Evolutionary conservation across 1,140 invertebrate genomes (phyloP).

Genomic region (Drosophila quadrilineata): DNA sequence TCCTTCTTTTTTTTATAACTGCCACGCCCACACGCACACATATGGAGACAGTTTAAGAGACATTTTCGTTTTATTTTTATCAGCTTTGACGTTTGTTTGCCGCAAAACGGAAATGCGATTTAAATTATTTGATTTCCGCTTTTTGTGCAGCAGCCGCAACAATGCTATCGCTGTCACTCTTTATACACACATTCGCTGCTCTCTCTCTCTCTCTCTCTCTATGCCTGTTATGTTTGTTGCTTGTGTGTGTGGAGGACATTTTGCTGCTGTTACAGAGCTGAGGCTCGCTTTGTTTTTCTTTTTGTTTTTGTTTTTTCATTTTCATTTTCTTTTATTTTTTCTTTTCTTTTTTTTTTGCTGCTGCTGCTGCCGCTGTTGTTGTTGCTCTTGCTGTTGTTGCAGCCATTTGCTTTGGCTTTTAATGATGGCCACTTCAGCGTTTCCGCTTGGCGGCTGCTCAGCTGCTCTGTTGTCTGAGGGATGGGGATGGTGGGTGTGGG

Average conservation of each 20-base stretch:
- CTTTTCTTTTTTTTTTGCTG: conserved; percentile 1
- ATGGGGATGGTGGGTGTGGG: conserved; percentile 5
- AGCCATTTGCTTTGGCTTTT: conserved; percentile 50
- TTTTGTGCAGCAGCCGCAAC: conserved; percentile 28
- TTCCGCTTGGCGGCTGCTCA: conserved; percentile 45
- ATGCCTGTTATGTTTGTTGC: background rate
- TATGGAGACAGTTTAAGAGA: background rate
- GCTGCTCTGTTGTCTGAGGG: too few species aligned
- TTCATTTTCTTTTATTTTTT: background rate
- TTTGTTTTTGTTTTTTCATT: conserved; percentile 10
- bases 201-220: background rate
- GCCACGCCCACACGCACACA: conserved; percentile 3
- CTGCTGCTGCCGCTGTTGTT: conserved; percentile 7
- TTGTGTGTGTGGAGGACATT: conserved; percentile 13
- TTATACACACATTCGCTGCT: background rate
- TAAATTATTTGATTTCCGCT: conserved; percentile 79
- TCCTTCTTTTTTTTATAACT: conserved; percentile 15
- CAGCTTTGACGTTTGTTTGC: conserved; percentile 59
- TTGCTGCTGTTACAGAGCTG: conserved; percentile 11
- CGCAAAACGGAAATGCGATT: conserved; percentile 75
- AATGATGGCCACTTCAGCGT: conserved; percentile 71
- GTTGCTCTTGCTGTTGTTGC: conserved; percentile 15
- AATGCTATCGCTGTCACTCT: too few species aligned
- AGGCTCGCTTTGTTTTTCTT: too few species aligned
- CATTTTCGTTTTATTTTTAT: conserved; percentile 52